phyloP scores from a whole-genome alignment of 35 echinoderm and acorn worm genomes.

The Ophiothrix spiculata region DNA sequence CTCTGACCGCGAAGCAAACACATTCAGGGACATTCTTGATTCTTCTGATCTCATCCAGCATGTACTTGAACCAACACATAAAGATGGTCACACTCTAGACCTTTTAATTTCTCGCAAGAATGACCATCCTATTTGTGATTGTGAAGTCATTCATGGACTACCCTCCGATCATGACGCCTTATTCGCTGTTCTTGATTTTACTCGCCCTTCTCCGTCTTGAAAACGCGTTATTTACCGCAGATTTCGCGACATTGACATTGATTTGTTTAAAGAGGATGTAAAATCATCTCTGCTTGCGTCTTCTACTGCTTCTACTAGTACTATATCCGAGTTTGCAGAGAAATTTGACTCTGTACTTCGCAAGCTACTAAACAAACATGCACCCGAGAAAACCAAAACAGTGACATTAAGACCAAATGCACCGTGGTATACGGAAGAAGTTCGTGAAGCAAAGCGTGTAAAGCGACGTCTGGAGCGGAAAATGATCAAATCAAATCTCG shows the following conservation, averaged over 20 bases:
- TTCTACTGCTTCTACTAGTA: neutral
- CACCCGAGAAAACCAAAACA: constrained; percentile 19
- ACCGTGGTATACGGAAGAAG: constrained; percentile 59
- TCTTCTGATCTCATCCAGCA: constrained; percentile 34
- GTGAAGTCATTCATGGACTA: neutral
- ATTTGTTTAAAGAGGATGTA: neutral
- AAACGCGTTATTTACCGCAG: neutral
- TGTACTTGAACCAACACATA: constrained; percentile 25
- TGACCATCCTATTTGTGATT: neutral
- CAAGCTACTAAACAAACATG: constrained; percentile 30
- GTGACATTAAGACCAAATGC: constrained; percentile 47
- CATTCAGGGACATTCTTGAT: constrained; percentile 30
- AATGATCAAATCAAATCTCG: constrained; percentile 24
- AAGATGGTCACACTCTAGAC: constrained; percentile 37
- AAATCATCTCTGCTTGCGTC: neutral
- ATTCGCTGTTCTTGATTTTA: constrained; percentile 13
- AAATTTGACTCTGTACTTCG: constrained; percentile 3
- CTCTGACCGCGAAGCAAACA: constrained; percentile 18
- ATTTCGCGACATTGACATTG: constrained; percentile 10
- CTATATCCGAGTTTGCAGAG: neutral
- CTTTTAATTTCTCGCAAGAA: constrained; percentile 24
- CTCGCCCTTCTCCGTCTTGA: constrained; percentile 10
- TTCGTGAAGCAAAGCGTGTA: constrained; percentile 38
- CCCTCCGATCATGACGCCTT: constrained; percentile 44
- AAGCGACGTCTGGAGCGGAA: constrained; percentile 18